Conservation (phyloP, 2,797 vertebrate species). For the Dendrocincla tyrannina region DNA sequence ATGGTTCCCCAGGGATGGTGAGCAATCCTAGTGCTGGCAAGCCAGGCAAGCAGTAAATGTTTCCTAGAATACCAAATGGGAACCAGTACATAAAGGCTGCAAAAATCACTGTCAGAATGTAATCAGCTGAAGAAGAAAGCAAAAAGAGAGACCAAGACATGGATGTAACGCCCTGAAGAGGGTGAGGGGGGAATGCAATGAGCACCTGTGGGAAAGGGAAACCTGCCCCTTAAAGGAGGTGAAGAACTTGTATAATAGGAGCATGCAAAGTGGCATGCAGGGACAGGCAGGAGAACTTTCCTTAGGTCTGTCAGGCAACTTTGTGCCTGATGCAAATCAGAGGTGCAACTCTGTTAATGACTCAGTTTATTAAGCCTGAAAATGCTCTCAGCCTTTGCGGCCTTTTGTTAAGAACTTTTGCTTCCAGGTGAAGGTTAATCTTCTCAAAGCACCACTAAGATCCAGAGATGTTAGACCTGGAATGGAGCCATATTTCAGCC, state of each 20-base stretch:
- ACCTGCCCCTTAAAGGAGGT: not conserved
- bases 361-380: not conserved
- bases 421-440: not conserved
- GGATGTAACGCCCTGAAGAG: not conserved
- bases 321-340: not conserved
- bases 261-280: not conserved
- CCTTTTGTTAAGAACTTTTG: not conserved
- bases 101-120: slow-evolving; percentile 29
- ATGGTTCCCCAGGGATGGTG: slow-evolving; percentile 41
- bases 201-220: not conserved
- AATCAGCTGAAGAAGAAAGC: not conserved
- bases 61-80: slow-evolving; percentile 45
- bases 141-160: not conserved
- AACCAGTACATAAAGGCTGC: not conserved
- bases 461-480: not conserved
- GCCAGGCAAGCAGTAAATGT: slow-evolving; percentile 43
- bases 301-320: not conserved
- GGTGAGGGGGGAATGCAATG: not conserved
- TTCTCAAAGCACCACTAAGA: not conserved
- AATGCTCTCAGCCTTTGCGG: not conserved
- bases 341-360: not conserved
- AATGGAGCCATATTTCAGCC: not conserved
- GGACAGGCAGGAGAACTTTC: not conserved
- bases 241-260: not conserved
- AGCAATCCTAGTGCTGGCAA: slow-evolving; percentile 35